Percentiles rank a stretch among this genome's conserved stretches.
Evolutionary conservation across 2,113 vertebrate genomes (phyloP).

Genomic region (Hirundichthys speculiger): DNA sequence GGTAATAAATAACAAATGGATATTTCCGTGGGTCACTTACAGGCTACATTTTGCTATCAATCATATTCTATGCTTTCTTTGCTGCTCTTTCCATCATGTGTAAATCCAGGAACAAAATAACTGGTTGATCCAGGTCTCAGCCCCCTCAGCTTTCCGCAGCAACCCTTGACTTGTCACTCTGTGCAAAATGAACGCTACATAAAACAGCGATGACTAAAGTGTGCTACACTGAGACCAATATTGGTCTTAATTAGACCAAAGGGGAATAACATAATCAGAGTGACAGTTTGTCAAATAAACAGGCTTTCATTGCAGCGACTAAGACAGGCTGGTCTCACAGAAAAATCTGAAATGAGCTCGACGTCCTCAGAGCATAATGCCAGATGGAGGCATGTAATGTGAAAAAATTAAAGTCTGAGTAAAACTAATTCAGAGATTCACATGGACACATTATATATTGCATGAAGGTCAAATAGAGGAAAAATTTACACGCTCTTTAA

Average conservation of each 20-base stretch:
- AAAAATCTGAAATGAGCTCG: neutral
- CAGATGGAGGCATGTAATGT: neutral
- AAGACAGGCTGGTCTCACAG: neutral
- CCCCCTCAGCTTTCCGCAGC: constrained; percentile 38
- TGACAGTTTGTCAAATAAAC: no score
- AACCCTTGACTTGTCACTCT: constrained; percentile 5
- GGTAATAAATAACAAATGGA: constrained; percentile 42
- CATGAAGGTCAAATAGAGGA: no score
- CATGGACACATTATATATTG: no score
- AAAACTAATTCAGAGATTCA: no score
- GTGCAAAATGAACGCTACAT: neutral
- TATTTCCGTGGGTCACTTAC: constrained; percentile 46
- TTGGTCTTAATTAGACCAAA: no score
- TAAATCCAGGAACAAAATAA: constrained; percentile 32
- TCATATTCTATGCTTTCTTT: constrained; percentile 39
- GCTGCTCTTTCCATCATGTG: constrained; percentile 25
- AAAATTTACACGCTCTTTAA: no score
- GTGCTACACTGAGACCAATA: neutral
- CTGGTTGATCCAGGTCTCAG: constrained; percentile 13
- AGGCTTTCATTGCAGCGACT: neutral
- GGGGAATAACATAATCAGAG: no score
- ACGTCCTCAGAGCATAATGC: no score
- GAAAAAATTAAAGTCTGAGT: neutral
- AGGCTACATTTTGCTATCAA: constrained; percentile 43
- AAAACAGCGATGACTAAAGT: constrained; percentile 21